These are phyloP conservation scores for Telmatochromis sp. DNA, from an alignment of 2,113 vertebrate species.

Conservation along the genomic window DNA sequence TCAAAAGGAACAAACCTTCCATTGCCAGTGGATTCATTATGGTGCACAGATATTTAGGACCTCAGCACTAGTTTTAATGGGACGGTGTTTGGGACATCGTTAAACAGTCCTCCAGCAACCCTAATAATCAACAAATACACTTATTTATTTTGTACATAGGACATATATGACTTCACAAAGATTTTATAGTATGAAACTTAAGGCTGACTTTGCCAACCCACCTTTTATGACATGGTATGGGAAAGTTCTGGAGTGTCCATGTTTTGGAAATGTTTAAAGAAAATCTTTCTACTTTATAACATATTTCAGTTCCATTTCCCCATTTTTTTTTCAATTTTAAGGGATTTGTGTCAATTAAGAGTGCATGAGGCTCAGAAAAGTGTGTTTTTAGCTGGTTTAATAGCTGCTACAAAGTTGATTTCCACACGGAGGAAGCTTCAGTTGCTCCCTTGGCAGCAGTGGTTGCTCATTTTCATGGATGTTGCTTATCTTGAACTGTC, in stretches of 20 bases:
- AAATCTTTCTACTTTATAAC: not conserved
- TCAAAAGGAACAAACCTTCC: not conserved
- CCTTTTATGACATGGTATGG: not conserved
- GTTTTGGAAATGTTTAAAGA: not conserved
- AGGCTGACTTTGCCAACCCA: not conserved
- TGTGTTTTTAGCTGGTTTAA: not conserved
- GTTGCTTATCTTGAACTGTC: not conserved
- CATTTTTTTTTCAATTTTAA: not conserved
- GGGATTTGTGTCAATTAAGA: not conserved
- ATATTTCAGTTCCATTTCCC: not conserved
- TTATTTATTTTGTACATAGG: not conserved
- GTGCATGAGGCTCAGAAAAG: not conserved
- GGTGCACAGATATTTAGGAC: not conserved
- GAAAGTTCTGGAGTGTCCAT: rapidly evolving
- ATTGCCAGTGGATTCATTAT: not conserved
- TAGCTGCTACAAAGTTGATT: not conserved
- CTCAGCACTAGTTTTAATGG: not conserved
- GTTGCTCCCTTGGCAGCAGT: not conserved
- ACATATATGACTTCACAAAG: not conserved
- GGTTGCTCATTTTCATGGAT: not conserved
- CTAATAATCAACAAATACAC: not conserved
- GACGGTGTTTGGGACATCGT: not conserved
- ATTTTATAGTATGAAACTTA: not conserved
- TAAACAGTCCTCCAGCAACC: not conserved
- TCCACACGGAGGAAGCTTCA: not conserved